Evolutionary conservation across 2,113 vertebrate species (phyloP), one percentile per base, ranked within the genome.

Genomic region (Lontra canadensis): DNA sequence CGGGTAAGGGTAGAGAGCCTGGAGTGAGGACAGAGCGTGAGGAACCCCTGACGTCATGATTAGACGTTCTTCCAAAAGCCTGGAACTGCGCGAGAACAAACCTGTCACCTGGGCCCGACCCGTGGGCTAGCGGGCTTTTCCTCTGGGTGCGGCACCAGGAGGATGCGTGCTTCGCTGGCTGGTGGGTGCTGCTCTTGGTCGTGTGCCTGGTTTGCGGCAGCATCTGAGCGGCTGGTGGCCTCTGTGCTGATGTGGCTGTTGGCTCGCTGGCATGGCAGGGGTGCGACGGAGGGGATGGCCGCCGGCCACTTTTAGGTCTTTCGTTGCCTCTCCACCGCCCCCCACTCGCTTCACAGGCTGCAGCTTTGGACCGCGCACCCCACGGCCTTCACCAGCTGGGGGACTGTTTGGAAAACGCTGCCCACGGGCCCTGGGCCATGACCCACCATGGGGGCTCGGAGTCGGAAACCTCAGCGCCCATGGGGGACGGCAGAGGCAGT

Each of bases 331-430:
- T 39, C 23, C 7, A 59, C 25, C 73, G 34, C 36, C 11, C 7
- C 34, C 34, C 11, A 6, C 69, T 80, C 80, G 31, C 95, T 83
- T 44, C 82, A 4, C 97, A 99, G 99, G 97, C 98, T 88, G 73
- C 89, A 85, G 97, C 94, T 67, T 95, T 96, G 90, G 98, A 97
- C 29, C 98, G 98, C 79, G 82, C 89, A 92, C 96, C 98, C 88
- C 98, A 93, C 34, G 98, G 98, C 63, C 98, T 65, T 80, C 34
- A 96, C 49, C 97, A 99, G 49, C 97, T 98, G 95, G 98, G 99
- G 42, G 98, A 99, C 88, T 93, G 98, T 94, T 96, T 99, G 97
- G 99, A 99, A 96, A 98, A 99, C 34, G 87, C 98, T 3, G 96
- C 97, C 49, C 97, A 13, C 57, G 98, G 98, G 0, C 96, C 98